phyloP scores from a whole-genome alignment of 1,140 invertebrate species.

The Hylyphantes graminicola region DNA sequence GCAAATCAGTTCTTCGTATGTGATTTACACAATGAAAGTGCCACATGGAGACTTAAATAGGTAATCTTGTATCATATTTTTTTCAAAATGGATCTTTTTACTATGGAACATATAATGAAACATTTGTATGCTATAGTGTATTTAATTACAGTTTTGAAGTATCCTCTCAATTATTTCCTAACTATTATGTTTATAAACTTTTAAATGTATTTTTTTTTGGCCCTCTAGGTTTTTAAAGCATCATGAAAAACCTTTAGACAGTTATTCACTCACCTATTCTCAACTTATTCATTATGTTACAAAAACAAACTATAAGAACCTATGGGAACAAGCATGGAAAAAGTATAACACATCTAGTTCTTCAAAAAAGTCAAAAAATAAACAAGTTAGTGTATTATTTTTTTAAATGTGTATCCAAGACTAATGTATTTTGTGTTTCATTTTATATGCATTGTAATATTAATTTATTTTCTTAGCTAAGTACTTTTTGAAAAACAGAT shows the following conservation, averaged over 20 bases:
- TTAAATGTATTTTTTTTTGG: background rate
- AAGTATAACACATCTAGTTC: slow-evolving; percentile 72
- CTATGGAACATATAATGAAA: no score
- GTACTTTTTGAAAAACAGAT: no score
- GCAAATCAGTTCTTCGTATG: no score
- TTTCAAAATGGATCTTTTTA: no score
- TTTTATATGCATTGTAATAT: no score
- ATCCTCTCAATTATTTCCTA: background rate
- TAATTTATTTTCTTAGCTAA: no score
- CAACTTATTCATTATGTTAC: slow-evolving; percentile 83
- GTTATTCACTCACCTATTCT: slow-evolving; percentile 73
- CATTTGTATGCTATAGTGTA: no score
- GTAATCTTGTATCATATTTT: no score
- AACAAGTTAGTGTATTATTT: slow-evolving; percentile 20
- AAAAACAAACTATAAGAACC: slow-evolving; percentile 82
- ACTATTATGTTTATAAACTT: background rate
- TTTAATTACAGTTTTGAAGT: background rate
- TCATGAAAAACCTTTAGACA: slow-evolving; percentile 26
- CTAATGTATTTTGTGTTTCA: no score
- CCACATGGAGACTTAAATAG: no score
- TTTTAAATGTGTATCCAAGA: background rate
- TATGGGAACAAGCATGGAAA: slow-evolving; percentile 86
- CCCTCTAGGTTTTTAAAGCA: slow-evolving; percentile 28
- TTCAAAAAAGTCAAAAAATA: slow-evolving; percentile 24
- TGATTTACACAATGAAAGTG: no score